phyloP scores from a whole-genome alignment of 1,140 invertebrate species.

The Leptopilina boulardi region DNA sequence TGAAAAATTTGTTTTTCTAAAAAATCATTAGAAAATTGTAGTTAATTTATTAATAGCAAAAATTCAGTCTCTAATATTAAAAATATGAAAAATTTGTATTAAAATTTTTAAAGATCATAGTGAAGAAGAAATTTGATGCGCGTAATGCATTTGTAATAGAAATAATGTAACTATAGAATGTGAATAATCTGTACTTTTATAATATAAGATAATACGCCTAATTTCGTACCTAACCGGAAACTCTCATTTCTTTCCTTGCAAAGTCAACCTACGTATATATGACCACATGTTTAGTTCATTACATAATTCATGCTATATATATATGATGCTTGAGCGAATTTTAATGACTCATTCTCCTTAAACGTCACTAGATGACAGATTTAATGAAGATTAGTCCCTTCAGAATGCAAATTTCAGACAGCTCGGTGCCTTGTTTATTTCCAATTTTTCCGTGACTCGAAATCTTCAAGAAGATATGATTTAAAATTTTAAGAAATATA shows the following conservation, averaged over 20 bases:
- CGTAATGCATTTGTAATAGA: no score
- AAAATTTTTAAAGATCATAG: no score
- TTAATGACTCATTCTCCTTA: constrained; percentile 41
- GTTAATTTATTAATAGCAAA: no score
- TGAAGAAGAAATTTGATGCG: no score
- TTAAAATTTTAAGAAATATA: neutral
- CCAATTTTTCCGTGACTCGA: no score
- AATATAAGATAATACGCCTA: constrained; percentile 26
- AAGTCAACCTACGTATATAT: constrained; percentile 45
- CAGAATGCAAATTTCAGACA: neutral
- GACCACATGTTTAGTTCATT: constrained; percentile 45
- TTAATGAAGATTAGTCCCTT: constrained; percentile 16
- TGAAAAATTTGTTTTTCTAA: no score
- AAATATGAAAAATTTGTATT: no score
- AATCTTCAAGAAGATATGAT: no score
- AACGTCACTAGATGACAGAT: constrained; percentile 23
- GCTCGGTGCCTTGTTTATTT: neutral
- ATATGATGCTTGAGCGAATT: constrained; percentile 39
- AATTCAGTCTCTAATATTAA: no score
- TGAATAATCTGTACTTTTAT: neutral
- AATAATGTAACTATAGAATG: no score
- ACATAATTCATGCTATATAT: constrained; percentile 51
- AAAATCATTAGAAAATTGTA: no score
- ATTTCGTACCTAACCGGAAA: constrained; percentile 50
- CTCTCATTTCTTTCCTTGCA: constrained; percentile 37